A percentile compares a stretch with the other conserved stretches of the same genome.
These are phyloP conservation scores for Octodonta nipae DNA, from an alignment of 2,888 invertebrate genomes.

Conservation along the genomic window DNA sequence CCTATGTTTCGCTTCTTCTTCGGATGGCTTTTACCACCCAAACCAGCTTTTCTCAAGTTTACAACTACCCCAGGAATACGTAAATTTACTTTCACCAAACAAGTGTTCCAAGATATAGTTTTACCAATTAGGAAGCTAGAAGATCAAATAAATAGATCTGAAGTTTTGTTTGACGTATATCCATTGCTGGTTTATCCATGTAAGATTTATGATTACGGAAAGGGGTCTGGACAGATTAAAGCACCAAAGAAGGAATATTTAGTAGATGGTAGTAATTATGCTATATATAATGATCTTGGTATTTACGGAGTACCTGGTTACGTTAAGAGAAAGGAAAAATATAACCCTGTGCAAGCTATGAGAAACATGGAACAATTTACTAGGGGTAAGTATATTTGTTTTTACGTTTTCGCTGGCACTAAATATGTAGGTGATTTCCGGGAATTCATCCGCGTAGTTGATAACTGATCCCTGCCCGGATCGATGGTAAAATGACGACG, in stretches of 20 bases:
- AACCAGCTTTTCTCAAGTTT: slow-evolving; percentile 59
- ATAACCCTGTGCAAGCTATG: slow-evolving; percentile 53
- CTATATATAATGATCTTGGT: slow-evolving; percentile 58
- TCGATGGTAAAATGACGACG: no score
- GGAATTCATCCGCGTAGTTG: no score
- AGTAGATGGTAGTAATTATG: slow-evolving; percentile 50
- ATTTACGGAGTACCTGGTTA: slow-evolving; percentile 56
- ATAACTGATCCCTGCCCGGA: no score
- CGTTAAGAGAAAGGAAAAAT: slow-evolving; percentile 43
- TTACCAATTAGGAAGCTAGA: slow-evolving; percentile 51
- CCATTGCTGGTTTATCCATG: slow-evolving; percentile 59
- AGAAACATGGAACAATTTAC: slow-evolving; percentile 57
- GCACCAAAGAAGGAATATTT: slow-evolving; percentile 44
- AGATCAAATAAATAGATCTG: slow-evolving; percentile 46
- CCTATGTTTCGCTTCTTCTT: slow-evolving; percentile 46
- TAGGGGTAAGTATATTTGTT: no score
- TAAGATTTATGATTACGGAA: slow-evolving; percentile 49
- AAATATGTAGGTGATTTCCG: no score
- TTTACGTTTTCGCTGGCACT: no score
- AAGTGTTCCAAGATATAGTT: slow-evolving; percentile 60
- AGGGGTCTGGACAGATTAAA: slow-evolving; percentile 44
- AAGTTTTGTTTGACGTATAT: slow-evolving; percentile 49
- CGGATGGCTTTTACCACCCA: slow-evolving; percentile 56
- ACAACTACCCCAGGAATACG: slow-evolving; percentile 55
- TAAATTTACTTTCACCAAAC: slow-evolving; percentile 55